Conservation (phyloP, 2,113 vertebrate species). For the Brienomyrus brachyistius region DNA sequence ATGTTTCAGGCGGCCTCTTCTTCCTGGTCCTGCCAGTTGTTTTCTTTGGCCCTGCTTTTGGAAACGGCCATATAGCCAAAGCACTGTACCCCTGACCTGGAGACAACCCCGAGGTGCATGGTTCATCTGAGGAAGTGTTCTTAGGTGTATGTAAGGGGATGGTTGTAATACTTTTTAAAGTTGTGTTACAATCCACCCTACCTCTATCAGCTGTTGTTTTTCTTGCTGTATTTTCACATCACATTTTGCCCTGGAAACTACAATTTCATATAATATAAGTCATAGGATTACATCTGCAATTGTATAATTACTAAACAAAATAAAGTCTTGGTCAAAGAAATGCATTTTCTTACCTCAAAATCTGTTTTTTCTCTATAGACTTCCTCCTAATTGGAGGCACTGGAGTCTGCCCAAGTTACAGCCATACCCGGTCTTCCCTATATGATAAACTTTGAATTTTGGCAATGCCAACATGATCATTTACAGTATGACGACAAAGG, state of each 20-base stretch:
- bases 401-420: slow-evolving; percentile 11
- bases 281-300: background rate
- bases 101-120: background rate
- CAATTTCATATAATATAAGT: background rate
- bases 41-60: background rate
- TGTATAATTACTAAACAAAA: background rate
- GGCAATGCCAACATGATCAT: background rate
- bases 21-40: background rate
- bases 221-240: background rate
- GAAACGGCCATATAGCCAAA: background rate
- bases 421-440: background rate
- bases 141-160: background rate
- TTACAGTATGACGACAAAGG: background rate
- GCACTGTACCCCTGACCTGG: background rate
- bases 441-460: background rate
- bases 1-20: background rate
- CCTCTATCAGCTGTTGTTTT: background rate
- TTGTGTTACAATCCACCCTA: no score
- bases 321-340: background rate
- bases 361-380: background rate
- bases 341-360: background rate
- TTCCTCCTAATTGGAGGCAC: background rate
- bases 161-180: background rate
- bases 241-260: background rate
- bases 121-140: background rate